These are phyloP conservation scores for Enteromius mattozi DNA, from an alignment of 2,797 vertebrate genomes.

Conservation along the genomic window DNA sequence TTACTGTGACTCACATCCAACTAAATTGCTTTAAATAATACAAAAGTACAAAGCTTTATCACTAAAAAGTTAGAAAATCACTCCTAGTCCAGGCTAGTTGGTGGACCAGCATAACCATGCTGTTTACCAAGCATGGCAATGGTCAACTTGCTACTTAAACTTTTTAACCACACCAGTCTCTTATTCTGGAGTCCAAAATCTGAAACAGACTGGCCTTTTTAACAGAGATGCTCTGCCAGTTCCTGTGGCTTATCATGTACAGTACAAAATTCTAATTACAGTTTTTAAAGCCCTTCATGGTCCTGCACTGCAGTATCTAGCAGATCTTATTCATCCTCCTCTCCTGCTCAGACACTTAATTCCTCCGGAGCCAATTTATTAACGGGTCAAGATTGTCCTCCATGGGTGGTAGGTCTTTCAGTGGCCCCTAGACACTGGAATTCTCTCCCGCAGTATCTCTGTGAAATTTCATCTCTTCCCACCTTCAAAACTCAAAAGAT, in stretches of 20 bases:
- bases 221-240: constrained; percentile 1
- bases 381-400: constrained; percentile 23
- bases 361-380: constrained; percentile 39
- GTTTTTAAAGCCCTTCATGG: constrained; percentile 22
- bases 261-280: constrained; percentile 21
- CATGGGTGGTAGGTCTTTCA: constrained; percentile 35
- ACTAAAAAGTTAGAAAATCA: not conserved
- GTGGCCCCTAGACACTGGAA: constrained; percentile 20
- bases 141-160: not conserved
- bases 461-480: constrained; percentile 7
- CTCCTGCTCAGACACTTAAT: constrained; percentile 26
- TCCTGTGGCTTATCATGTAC: not conserved
- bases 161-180: not conserved
- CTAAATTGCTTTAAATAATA: not conserved
- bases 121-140: not conserved
- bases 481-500: constrained; percentile 9
- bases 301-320: not conserved
- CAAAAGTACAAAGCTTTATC: not conserved
- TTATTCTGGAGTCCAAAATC: not conserved
- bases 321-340: constrained; percentile 13
- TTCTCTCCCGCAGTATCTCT: constrained; percentile 7
- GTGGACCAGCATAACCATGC: not conserved
- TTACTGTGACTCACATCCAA: not conserved
- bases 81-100: not conserved
- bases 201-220: not conserved